Base-by-base conservation (phyloP, 2,113 vertebrate species). In the Hypomesus transpacificus region DNA sequence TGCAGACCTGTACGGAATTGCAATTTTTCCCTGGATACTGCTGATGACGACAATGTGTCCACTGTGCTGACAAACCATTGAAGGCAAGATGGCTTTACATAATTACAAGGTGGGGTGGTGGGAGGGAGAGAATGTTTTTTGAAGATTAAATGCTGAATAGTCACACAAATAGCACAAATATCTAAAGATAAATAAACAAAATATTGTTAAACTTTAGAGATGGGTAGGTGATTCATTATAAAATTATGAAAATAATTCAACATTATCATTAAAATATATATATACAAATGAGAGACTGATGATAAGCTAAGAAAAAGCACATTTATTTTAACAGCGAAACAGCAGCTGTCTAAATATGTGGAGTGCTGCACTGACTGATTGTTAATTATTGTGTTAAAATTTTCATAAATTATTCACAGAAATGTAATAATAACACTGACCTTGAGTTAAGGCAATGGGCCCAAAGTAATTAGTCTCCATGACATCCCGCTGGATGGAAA, bases 401-500 rank as follows among this genome's bases (percentile, higher is more conserved):
- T 2, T 26, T 26, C 24, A 26, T 26, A 26, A 26, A 3, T 26
- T 26, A 26, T 26, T 26, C 24, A 26, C 24, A 26, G 24, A 26
- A 1, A 26, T 26, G 24, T 26, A 26, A 26, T 26, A 6, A 39
- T 13, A 18, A 65, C 61, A 75, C 82, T 69, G 3, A 96, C 96
- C 96, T 95, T 98, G 98, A 1, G 97, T 98, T 31, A 99, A 88
- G 78, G 95, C 95, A 17, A 99, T 18, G 0, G 97, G 93, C 20
- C 97, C 97, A 75, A 99, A 99, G 81, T 99, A 99, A 87, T 99
- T 99, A 28, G 93, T 96, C 69, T 97, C 95, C 95, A 98, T 98
- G 70, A 99, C 93, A 28, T 90, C 92, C 78, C 91, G 92, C 79
- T 99, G 96, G 76, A 99, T 95, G 0, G 94, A 92, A 13, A 94